Conservation (phyloP, 37 sponge, comb jelly and placozoan genomes). For the Halichondria panicea region DNA sequence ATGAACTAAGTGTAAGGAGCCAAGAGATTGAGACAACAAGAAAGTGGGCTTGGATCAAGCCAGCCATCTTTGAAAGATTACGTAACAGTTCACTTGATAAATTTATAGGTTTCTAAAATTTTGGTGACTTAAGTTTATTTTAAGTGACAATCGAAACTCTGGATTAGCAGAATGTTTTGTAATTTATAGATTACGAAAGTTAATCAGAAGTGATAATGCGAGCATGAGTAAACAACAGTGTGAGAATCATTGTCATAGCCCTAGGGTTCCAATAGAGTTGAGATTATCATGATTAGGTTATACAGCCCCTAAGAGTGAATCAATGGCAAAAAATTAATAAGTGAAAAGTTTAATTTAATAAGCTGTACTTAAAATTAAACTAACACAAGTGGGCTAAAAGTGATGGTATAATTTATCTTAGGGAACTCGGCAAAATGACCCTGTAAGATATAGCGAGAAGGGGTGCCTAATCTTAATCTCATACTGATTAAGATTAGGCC, state of each 20-base stretch:
- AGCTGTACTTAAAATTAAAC: slow-evolving; percentile 25
- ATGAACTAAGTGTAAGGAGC: slow-evolving; percentile 53
- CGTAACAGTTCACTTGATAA: slow-evolving; percentile 78
- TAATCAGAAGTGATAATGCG: slow-evolving; percentile 87
- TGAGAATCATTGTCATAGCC: slow-evolving; percentile 79
- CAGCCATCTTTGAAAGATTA: slow-evolving; percentile 90
- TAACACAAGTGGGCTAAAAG: slow-evolving; percentile 75
- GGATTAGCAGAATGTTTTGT: slow-evolving; percentile 88
- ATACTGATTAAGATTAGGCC: slow-evolving; percentile 10
- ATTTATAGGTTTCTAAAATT: slow-evolving; percentile 63
- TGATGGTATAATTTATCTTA: slow-evolving; percentile 84
- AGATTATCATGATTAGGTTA: slow-evolving; percentile 81
- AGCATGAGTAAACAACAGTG: slow-evolving; percentile 92
- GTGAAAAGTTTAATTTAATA: slow-evolving; percentile 37
- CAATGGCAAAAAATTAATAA: slow-evolving; percentile 26
- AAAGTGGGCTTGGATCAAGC: slow-evolving; percentile 92
- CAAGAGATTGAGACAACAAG: slow-evolving; percentile 52
- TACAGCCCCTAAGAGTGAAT: slow-evolving; percentile 68
- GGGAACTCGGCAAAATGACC: slow-evolving; percentile 88
- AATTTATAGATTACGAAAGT: slow-evolving; percentile 51
- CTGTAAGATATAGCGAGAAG: slow-evolving; percentile 84
- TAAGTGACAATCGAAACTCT: slow-evolving; percentile 57
- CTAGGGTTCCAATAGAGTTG: slow-evolving; percentile 80
- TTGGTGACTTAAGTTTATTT: slow-evolving; percentile 68
- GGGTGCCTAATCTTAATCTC: slow-evolving; percentile 21